Evolutionary conservation across 1,140 invertebrate species (phyloP).

Genomic region (Pararge aegeria): DNA sequence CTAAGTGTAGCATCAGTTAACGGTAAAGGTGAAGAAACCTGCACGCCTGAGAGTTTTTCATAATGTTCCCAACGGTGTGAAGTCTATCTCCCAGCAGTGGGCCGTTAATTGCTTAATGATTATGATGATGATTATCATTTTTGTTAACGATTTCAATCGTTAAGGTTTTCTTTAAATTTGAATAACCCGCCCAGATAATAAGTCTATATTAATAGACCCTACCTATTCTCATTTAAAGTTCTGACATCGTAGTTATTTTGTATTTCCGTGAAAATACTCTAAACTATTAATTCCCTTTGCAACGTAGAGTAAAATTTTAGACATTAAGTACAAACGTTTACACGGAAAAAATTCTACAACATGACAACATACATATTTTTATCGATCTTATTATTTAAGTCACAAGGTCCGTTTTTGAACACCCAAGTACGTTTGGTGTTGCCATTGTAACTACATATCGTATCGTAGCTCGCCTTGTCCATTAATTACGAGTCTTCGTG

Average conservation of each 20-base stretch:
- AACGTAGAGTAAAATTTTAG: background rate
- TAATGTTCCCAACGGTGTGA: too few species aligned
- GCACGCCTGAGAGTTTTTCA: too few species aligned
- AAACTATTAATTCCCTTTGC: background rate
- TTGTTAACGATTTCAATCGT: too few species aligned
- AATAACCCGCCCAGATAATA: too few species aligned
- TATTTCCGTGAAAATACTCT: background rate
- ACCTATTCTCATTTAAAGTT: too few species aligned
- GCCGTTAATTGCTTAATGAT: too few species aligned
- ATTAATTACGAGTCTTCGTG: constrained; percentile 59
- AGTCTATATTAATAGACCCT: too few species aligned
- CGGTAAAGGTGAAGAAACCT: too few species aligned
- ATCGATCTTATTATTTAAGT: background rate
- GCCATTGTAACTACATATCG: constrained; percentile 11
- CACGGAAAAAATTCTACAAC: background rate
- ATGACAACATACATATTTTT: background rate
- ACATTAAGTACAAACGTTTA: background rate
- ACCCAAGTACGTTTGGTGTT: background rate
- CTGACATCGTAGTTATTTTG: background rate
- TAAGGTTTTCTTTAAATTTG: too few species aligned
- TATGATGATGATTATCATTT: too few species aligned
- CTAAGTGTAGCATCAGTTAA: too few species aligned
- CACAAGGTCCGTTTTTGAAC: background rate
- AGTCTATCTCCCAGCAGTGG: too few species aligned
- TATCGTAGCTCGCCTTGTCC: constrained; percentile 30